Base-by-base conservation (phyloP, 2,888 invertebrate species). In the Frankliniella fusca region DNA sequence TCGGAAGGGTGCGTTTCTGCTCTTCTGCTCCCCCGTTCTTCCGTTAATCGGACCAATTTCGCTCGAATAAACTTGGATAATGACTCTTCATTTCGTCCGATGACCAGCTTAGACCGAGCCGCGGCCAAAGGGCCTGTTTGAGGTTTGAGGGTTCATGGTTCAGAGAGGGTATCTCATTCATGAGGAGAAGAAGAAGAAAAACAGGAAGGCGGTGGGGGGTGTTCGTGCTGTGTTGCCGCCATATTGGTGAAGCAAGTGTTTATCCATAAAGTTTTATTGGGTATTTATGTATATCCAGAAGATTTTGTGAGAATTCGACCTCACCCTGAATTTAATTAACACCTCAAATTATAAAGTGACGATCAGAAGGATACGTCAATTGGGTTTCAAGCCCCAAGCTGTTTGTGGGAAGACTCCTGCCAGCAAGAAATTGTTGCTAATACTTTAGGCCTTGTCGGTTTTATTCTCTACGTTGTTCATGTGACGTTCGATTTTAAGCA, bases 201-300 rank as follows among this genome's bases (percentile, higher is more conserved):
- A 27, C 8, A 76, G n/a, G 27, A 76, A 23, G n/a, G 18, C 10
- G 38, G 5, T 5, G 38, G 2, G 38, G 38, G 38, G 54, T 54
- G n/a, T 23, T 76, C 70, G 70, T 76, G 27, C 70, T 76, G 70
- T 11, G 70, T 76, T 76, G 70, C 70, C 70, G 70, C 70, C 70
- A 76, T 76, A 76, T 76, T 76, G 70, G 70, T 76, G 70, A 27
- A 76, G 70, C 70, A 76, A 76, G 70, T 76, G 70, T 76, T 76
- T 76, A 76, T 76, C 70, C 70, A 76, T 76, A 76, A 76, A 76
- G 70, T 76, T 76, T 27, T 27, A 76, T 23, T 76, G 70, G 27
- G 9, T 2, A 27, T 76, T 76, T 76, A 12, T 23, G 27, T 27
- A 76, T 76, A 76, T 76, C 27, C 10, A 15, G 15, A 20, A 15